Evolutionary conservation across 2,888 invertebrate genomes (phyloP).

Genomic region (Agelastica alni): DNA sequence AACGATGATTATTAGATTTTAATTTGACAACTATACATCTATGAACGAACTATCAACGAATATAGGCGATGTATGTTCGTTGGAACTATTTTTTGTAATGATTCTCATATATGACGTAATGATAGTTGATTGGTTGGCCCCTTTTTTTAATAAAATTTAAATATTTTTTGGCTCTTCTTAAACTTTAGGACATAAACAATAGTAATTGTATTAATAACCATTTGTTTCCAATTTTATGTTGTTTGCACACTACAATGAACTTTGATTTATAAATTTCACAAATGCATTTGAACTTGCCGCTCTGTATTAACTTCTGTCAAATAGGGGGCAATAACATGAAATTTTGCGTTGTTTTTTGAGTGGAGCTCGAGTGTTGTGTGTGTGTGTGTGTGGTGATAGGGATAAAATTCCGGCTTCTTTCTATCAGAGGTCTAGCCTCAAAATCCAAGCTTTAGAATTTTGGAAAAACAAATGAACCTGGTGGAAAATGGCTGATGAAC

Average conservation of each 20-base stretch:
- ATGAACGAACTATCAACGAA: too few species aligned
- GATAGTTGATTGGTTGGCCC: not conserved
- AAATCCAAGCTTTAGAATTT: slow-evolving; percentile 25
- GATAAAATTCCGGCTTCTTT: slow-evolving; percentile 35
- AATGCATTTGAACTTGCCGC: slow-evolving; percentile 19
- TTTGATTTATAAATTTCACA: not conserved
- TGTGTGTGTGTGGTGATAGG: slow-evolving; percentile 34
- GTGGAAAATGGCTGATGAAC: slow-evolving; percentile 77
- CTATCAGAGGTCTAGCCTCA: slow-evolving; percentile 12
- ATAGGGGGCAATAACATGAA: slow-evolving; percentile 29
- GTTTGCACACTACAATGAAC: too few species aligned
- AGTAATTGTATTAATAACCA: not conserved
- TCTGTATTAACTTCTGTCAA: slow-evolving; percentile 2
- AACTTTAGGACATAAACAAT: not conserved
- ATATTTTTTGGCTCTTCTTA: not conserved
- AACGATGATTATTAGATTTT: too few species aligned
- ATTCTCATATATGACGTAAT: not conserved
- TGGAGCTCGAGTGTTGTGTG: slow-evolving; percentile 34
- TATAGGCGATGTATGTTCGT: too few species aligned
- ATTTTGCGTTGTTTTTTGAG: slow-evolving; percentile 44
- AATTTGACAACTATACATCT: too few species aligned
- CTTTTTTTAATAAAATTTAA: not conserved
- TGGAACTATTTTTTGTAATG: too few species aligned
- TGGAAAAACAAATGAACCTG: slow-evolving; percentile 53
- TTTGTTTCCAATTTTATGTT: too few species aligned